Conservation (phyloP, 2,888 invertebrate genomes). For the Strigamia maritima region DNA sequence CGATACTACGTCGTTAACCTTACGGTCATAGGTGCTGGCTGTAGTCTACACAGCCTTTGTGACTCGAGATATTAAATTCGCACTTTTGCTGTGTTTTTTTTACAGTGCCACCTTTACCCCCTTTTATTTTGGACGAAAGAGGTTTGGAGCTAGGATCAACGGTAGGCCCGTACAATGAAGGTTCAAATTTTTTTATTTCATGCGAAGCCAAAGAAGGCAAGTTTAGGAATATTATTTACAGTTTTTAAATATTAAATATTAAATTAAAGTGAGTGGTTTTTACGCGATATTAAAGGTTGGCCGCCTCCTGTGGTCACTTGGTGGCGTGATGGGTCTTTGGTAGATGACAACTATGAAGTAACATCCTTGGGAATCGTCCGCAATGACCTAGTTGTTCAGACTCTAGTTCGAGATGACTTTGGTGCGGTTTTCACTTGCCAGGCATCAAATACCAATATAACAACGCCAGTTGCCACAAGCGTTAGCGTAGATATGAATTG, state of each 20-base stretch:
- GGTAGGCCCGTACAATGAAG: conserved; percentile 70
- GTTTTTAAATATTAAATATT: not conserved
- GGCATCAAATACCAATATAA: conserved; percentile 42
- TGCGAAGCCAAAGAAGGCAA: conserved; percentile 83
- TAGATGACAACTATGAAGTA: conserved; percentile 73
- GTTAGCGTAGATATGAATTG: conserved; percentile 43
- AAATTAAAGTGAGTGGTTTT: conserved; percentile 36
- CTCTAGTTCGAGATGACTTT: conserved; percentile 41
- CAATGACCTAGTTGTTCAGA: conserved; percentile 41
- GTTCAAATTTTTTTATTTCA: conserved; percentile 73
- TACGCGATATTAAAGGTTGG: conserved; percentile 59
- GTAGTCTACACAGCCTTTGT: not conserved
- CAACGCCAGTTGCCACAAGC: conserved; percentile 39
- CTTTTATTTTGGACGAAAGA: conserved; percentile 77
- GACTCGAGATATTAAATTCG: conserved; percentile 25
- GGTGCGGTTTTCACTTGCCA: conserved; percentile 40
- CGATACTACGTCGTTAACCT: conserved; percentile 84
- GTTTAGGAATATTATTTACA: conserved; percentile 45
- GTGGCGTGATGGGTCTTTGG: conserved; percentile 72
- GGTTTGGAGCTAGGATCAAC: conserved; percentile 72
- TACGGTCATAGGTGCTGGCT: conserved; percentile 74
- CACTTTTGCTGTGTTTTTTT: conserved; percentile 44
- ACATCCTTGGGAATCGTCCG: conserved; percentile 43
- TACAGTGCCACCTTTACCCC: conserved; percentile 74
- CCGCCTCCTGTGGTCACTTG: conserved; percentile 77